phyloP scores from a whole-genome alignment of 2,797 vertebrate genomes.

The Scolopax bukidnonensis region DNA sequence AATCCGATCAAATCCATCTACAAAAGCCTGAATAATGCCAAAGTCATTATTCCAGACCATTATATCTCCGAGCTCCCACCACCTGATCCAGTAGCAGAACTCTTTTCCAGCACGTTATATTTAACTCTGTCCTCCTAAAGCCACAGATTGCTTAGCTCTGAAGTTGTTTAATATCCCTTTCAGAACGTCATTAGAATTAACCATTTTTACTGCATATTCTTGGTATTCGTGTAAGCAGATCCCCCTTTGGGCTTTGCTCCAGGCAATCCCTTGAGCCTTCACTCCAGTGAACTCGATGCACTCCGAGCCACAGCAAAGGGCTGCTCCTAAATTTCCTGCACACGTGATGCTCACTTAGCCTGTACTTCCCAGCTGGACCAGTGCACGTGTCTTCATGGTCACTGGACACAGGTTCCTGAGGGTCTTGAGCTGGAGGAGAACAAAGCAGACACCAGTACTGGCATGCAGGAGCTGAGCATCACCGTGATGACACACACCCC shows the following conservation, averaged over 20 bases:
- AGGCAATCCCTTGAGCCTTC: background rate
- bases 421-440: background rate
- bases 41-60: background rate
- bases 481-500: fast-evolving
- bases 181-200: constrained; percentile 1
- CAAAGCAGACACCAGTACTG: fast-evolving
- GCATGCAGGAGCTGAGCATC: fast-evolving
- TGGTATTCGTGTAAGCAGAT: constrained; percentile 8
- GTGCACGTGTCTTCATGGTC: fast-evolving
- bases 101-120: background rate
- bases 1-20: background rate
- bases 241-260: background rate
- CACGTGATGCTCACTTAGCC: background rate
- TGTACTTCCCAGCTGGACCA: background rate
- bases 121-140: background rate
- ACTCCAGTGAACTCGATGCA: background rate
- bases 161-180: constrained; percentile 10
- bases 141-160: background rate
- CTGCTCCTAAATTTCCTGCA: background rate
- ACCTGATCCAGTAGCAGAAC: constrained; percentile 33
- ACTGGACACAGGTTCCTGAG: background rate
- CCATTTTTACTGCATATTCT: background rate
- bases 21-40: background rate
- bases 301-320: background rate
- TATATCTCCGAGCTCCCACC: background rate